A percentile compares a stretch with the other conserved stretches of the same genome.
These are phyloP conservation scores for Epicauta chinensis DNA, from an alignment of 1,140 invertebrate genomes.

Conservation along the genomic window DNA sequence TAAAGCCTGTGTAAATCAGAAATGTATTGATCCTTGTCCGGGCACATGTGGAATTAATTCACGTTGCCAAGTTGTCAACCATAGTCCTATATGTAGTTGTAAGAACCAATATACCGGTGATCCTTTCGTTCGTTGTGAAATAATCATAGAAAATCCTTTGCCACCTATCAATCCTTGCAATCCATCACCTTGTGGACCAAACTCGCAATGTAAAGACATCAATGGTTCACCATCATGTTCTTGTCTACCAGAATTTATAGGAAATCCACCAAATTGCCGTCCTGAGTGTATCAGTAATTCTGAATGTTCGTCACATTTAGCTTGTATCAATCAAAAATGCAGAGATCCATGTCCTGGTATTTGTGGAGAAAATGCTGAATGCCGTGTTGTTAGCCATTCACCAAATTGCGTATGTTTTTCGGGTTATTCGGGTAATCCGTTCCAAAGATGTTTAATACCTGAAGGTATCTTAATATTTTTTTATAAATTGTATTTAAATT, in stretches of 20 bases:
- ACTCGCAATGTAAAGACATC: conserved; percentile 62
- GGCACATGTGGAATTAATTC: conserved; percentile 57
- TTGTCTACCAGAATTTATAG: conserved; percentile 65
- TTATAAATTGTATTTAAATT: background rate
- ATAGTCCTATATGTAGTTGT: conserved; percentile 57
- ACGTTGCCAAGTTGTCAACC: conserved; percentile 54
- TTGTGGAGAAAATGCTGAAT: conserved; percentile 59
- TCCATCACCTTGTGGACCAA: conserved; percentile 62
- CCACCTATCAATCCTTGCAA: conserved; percentile 53
- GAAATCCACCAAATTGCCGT: conserved; percentile 67
- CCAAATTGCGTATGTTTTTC: conserved; percentile 54
- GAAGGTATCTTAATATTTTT: conserved; percentile 44
- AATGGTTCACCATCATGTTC: conserved; percentile 56
- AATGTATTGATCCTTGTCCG: conserved; percentile 58
- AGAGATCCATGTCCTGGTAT: conserved; percentile 62
- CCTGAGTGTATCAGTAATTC: conserved; percentile 73
- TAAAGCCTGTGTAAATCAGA: conserved; percentile 55
- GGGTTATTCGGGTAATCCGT: conserved; percentile 55
- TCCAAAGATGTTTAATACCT: conserved; percentile 27
- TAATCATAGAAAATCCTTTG: conserved; percentile 35
- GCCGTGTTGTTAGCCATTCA: conserved; percentile 59
- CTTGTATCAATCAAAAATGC: conserved; percentile 74
- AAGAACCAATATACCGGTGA: conserved; percentile 53
- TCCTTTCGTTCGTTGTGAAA: conserved; percentile 52
- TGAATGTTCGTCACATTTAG: conserved; percentile 64